Conservation (phyloP, 2,888 invertebrate species). For the Anaspis maculata region DNA sequence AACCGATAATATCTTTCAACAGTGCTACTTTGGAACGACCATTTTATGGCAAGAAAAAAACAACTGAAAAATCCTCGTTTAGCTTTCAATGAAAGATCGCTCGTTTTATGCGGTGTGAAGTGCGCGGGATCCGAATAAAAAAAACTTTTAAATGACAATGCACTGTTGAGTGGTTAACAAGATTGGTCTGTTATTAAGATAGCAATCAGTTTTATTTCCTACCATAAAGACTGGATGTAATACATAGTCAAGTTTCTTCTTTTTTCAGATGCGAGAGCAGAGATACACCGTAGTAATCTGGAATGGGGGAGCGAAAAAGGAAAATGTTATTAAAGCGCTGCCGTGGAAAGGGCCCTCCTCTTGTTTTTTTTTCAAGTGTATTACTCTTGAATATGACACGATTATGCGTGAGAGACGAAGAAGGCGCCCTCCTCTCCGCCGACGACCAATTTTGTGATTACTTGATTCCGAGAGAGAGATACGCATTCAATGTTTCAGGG, state of each 20-base stretch:
- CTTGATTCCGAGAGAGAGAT: constrained; percentile 33
- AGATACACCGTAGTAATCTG: constrained; percentile 17
- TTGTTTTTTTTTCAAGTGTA: constrained; percentile 24
- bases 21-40: no score
- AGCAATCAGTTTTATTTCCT: constrained; percentile 44
- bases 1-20: no score
- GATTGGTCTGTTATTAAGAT: constrained; percentile 44
- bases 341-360: constrained; percentile 24
- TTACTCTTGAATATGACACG: constrained; percentile 36
- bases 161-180: constrained; percentile 42
- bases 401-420: constrained; percentile 36
- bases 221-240: constrained; percentile 40
- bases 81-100: no score
- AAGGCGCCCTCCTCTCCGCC: constrained; percentile 8
- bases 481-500: no score
- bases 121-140: no score
- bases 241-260: constrained; percentile 41
- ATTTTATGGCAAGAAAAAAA: no score
- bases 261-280: constrained; percentile 32
- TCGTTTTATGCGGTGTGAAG: constrained; percentile 19
- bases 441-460: constrained; percentile 41
- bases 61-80: no score
- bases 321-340: constrained; percentile 29
- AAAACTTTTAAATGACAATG: constrained; percentile 36
- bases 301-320: constrained; percentile 12